Evolutionary conservation across 2,113 vertebrate species (phyloP).

Genomic region (Poecile atricapillus): DNA sequence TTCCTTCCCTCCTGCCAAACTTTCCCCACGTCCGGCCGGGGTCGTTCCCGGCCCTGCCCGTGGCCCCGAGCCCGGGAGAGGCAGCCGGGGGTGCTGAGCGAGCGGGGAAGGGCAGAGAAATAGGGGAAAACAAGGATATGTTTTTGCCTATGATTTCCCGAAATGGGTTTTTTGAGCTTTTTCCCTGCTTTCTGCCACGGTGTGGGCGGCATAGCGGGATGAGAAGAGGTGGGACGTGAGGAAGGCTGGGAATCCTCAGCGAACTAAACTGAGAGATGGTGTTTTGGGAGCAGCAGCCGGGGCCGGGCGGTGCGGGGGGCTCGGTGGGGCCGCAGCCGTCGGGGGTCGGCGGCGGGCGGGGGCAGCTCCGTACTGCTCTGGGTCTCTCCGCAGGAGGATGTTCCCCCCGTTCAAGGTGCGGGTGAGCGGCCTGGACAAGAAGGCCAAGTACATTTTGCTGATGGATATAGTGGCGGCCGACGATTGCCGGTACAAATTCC

Average conservation of each 20-base stretch:
- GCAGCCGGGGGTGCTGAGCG: background rate
- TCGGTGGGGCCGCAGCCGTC: background rate
- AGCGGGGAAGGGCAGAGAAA: background rate
- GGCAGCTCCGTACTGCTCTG: background rate
- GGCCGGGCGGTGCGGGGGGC: background rate
- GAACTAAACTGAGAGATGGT: background rate
- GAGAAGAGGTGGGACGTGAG: background rate
- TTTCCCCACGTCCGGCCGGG: background rate
- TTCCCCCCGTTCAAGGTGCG: conserved; percentile 98
- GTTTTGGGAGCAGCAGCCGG: background rate
- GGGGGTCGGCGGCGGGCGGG: background rate
- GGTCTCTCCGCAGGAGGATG: conserved; percentile 86
- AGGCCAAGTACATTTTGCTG: conserved; percentile 96
- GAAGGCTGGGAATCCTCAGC: background rate
- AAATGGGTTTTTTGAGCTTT: background rate
- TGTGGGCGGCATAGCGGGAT: background rate
- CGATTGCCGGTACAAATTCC: conserved; percentile 98
- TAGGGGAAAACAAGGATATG: rapidly evolving
- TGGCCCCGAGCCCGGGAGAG: background rate
- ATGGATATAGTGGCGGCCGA: conserved; percentile 99
- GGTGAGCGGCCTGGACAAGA: conserved; percentile 96
- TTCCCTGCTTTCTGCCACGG: background rate
- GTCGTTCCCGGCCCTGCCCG: background rate
- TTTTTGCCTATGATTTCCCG: background rate
- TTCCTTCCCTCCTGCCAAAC: background rate